Base-by-base conservation (phyloP, 2,113 vertebrate genomes). In the Pholis gunnellus region DNA sequence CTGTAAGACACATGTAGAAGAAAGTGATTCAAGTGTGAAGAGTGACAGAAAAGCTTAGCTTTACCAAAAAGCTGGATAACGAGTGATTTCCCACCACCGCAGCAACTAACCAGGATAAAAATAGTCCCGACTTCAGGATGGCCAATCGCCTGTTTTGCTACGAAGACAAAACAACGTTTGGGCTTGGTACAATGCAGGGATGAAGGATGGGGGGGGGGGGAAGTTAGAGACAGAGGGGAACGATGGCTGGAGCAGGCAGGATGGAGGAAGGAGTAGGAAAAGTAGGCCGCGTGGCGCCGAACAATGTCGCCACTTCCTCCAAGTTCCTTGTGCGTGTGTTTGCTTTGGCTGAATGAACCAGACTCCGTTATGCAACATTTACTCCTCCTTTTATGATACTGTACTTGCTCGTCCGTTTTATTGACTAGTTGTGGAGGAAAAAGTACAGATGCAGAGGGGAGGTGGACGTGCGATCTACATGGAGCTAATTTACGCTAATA, bases 201-300 rank as follows among this genome's bases (percentile, higher is more conserved):
- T 7, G 34, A n/a, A 38, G 44, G 48, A 56, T 4, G 2, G 0
- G 5, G 25, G n/a, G 34, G 46, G 27, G 11, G n/a, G 52, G 78
- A 81, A 73, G 78, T 9, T 65, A 74, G 75, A 82, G 72, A 85
- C 72, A 76, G 60, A 66, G 31, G 79, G 86, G 88, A 86, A 83
- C 2, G 81, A 82, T 78, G 83, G 89, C 72, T 42, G 42, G 20
- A 46, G 50, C 46, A 31, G 68, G 69, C 84, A 71, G 84, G 83
- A 87, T 65, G 52, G 42, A 82, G 82, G 79, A 90, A 81, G 59
- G 54, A 76, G 75, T 9, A 81, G 88, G 81, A 92, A 91, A 92
- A 92, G 91, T 82, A 70, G 77, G 81, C 75, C 72, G 57, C 70
- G 87, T 89, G 88, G 71, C 79, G 9, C 6, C 11, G 25, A 80